Evolutionary conservation across 2,113 vertebrate genomes (phyloP).

Genomic region (Ptyas mucosa): DNA sequence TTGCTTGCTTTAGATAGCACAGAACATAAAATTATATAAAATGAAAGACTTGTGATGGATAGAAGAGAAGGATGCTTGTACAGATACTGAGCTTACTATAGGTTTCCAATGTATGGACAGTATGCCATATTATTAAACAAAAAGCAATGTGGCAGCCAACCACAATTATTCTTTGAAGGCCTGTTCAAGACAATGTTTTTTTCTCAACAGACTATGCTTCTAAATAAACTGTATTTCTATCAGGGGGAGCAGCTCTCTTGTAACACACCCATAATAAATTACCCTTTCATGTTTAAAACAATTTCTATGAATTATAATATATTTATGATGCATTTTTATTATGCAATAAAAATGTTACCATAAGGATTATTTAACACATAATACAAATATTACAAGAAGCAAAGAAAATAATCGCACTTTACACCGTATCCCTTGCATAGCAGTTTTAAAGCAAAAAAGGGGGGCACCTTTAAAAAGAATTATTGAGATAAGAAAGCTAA

Average conservation of each 20-base stretch:
- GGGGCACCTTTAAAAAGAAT: constrained; percentile 63
- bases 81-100: not conserved
- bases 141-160: constrained; percentile 55
- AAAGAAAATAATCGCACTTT: constrained; percentile 78
- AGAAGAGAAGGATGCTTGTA: not conserved
- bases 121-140: not conserved
- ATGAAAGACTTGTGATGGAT: not conserved
- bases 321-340: constrained; percentile 83
- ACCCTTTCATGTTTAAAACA: constrained; percentile 80
- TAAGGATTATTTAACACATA: constrained; percentile 85
- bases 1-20: not conserved
- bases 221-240: constrained; percentile 76
- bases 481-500: constrained; percentile 65
- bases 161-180: constrained; percentile 60
- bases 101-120: not conserved
- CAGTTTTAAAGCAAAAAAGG: constrained; percentile 64
- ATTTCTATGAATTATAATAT: constrained; percentile 82
- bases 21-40: not conserved
- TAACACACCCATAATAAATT: constrained; percentile 83
- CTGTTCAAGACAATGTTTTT: constrained; percentile 72
- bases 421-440: constrained; percentile 63
- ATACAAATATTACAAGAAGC: constrained; percentile 79
- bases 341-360: constrained; percentile 83
- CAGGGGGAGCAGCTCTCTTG: constrained; percentile 76
- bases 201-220: constrained; percentile 72